phyloP scores from a whole-genome alignment of 2,113 vertebrate genomes.

The Myocastor coypus region DNA sequence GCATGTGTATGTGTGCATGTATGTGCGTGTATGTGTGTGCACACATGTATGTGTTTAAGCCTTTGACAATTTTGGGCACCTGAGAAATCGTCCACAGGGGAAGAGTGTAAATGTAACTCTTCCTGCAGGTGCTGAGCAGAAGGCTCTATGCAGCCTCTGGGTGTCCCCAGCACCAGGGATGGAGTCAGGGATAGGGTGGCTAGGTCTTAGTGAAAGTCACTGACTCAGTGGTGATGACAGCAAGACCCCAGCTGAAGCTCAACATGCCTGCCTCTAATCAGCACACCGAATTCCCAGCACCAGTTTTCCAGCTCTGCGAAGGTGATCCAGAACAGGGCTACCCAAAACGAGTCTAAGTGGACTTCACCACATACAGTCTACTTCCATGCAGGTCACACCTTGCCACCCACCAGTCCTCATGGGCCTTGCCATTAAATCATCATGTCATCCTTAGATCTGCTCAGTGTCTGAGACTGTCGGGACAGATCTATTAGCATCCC shows the following conservation, averaged over 20 bases:
- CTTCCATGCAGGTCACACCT: background rate
- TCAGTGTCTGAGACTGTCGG: background rate
- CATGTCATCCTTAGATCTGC: background rate
- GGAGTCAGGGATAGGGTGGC: background rate
- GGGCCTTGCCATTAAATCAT: background rate
- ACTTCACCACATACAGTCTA: background rate
- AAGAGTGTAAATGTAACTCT: background rate
- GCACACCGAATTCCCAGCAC: background rate
- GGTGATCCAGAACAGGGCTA: background rate
- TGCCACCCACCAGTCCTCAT: background rate
- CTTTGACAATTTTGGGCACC: background rate
- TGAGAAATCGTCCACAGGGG: background rate
- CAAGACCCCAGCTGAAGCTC: background rate
- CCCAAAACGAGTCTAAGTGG: background rate
- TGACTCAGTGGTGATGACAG: background rate
- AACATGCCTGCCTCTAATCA: background rate
- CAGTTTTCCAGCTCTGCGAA: background rate
- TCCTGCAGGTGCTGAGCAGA: background rate
- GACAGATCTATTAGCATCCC: background rate
- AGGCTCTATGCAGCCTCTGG: background rate
- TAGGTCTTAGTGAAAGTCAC: conserved; percentile 1
- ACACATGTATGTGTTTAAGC: background rate
- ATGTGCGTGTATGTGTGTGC: background rate
- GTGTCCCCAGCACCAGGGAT: background rate
- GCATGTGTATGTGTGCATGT: background rate